A percentile compares a stretch with the other conserved stretches of the same genome.
Evolutionary conservation across 92 coral and sea anemone species (phyloP).

Genomic region (Desmophyllum pertusum): DNA sequence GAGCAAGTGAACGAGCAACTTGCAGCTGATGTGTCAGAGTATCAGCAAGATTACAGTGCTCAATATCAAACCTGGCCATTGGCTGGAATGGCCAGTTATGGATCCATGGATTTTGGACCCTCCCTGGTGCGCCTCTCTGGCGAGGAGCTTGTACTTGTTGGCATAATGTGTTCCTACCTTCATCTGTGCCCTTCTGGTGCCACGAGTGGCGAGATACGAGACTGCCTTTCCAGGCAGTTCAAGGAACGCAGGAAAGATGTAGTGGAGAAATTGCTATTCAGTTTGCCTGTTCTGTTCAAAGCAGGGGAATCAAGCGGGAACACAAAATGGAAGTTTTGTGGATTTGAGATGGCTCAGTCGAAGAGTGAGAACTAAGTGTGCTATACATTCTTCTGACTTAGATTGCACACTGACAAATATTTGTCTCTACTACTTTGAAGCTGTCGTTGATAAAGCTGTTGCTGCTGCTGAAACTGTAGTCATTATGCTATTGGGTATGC

Average conservation of each 20-base stretch:
- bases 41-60: constrained; percentile 1
- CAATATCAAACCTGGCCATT: constrained; percentile 15
- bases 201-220: constrained; percentile 67
- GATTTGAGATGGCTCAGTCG: constrained; percentile 40
- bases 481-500: neutral
- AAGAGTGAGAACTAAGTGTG: constrained; percentile 3
- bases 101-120: constrained; percentile 3
- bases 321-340: constrained; percentile 85
- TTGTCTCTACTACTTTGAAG: neutral
- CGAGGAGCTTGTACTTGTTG: constrained; percentile 76
- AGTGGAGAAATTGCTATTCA: constrained; percentile 58
- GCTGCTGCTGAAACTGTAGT: neutral
- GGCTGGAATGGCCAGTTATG: constrained; percentile 11
- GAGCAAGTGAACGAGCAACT: constrained; percentile 28
- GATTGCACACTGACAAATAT: no score
- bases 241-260: constrained; percentile 59
- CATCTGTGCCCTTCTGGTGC: constrained; percentile 81
- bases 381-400: no score
- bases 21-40: neutral
- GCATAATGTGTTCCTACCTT: constrained; percentile 81
- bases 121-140: constrained; percentile 66
- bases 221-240: constrained; percentile 69
- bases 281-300: constrained; percentile 76
- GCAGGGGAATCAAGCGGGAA: constrained; percentile 53
- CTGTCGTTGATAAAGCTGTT: neutral